These are phyloP conservation scores for Ormyrus rosae DNA, from an alignment of 2,888 invertebrate species.

Conservation along the genomic window DNA sequence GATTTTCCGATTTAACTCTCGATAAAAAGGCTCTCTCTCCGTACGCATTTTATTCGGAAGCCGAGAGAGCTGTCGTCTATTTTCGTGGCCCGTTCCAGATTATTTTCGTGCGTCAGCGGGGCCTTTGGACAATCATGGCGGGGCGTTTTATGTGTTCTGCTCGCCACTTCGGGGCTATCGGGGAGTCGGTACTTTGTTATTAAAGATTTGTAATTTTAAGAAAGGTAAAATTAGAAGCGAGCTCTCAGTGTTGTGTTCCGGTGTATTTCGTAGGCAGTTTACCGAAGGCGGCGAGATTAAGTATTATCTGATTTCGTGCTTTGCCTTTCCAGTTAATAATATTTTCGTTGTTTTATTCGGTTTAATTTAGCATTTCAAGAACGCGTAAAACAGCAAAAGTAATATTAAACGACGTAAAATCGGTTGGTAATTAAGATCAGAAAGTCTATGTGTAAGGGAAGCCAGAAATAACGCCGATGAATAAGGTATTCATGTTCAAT, in stretches of 20 bases:
- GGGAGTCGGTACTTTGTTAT: neutral
- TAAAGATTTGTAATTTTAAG: too few species aligned
- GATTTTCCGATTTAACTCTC: conserved; percentile 12
- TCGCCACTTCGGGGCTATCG: conserved; percentile 11
- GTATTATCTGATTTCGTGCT: too few species aligned
- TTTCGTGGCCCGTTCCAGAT: conserved; percentile 22
- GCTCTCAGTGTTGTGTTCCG: too few species aligned
- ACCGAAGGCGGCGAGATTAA: too few species aligned
- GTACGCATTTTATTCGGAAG: conserved; percentile 2
- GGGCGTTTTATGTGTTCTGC: conserved; percentile 15
- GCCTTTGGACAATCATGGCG: conserved; percentile 21
- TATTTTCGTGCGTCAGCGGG: conserved; percentile 45
- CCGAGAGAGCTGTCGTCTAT: conserved; percentile 18
- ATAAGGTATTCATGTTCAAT: conserved; percentile 9
- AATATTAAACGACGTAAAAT: conserved; percentile 9
- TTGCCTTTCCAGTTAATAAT: neutral
- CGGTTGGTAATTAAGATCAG: neutral
- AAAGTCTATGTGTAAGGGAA: neutral
- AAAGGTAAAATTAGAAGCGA: too few species aligned
- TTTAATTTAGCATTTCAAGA: neutral
- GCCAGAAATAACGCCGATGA: conserved; percentile 26
- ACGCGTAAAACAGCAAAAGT: conserved; percentile 6
- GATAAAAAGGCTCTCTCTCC: conserved; percentile 2
- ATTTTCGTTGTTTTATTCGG: conserved; percentile 1
- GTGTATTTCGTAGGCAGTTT: too few species aligned